Base-by-base conservation (phyloP, 2,113 vertebrate genomes). In the Megaceryle maxima region DNA sequence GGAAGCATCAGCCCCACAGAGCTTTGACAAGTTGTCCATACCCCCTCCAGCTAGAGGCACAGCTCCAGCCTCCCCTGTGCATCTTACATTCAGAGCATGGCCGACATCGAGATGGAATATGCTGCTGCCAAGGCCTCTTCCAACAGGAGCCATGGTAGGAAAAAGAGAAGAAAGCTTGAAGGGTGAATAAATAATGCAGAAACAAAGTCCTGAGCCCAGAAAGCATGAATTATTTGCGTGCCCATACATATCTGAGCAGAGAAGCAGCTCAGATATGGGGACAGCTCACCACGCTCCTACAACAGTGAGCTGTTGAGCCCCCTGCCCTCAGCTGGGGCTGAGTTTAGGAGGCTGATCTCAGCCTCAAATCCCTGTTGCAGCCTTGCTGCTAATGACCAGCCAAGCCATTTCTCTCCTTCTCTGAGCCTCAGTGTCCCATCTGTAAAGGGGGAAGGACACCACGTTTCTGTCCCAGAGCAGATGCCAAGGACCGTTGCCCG, bases 41-140 rank as follows among this genome's bases (percentile, higher is more conserved):
- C 3, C 39, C 55, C 35, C 29, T 29, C 50, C 73, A 9, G 74
- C n/a, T 7, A 1, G 4, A 11, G 19, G 73, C 4, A 3, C 22
- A 39, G 72, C 73, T n/a, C 85, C 0, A 3, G 9, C 48, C 28
- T 10, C 50, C 26, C 20, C 50, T 0, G 0, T 1, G 1, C 68
- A 11, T 17, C 82, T 39, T 3, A 10, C 44, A 28, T 16, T 14
- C 62, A 5, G 62, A 55, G 73, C 75, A 1, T 0, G 41, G 63
- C 26, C 1, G 2, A 24, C 44, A 67, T 13, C 64, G 29, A 17
- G 68, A 29, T 3, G 59, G 48, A 55, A 21, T 39, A 3, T 1
- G 8, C 70, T 2, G 73, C 91, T 72, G 93, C 91, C 89, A 64
- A 41, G 67, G 75, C 70, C n/a, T 4, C 82, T 77, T 25, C 87